Evolutionary conservation across 1,140 invertebrate species (phyloP).

Genomic region (Neuroterus valhalla): DNA sequence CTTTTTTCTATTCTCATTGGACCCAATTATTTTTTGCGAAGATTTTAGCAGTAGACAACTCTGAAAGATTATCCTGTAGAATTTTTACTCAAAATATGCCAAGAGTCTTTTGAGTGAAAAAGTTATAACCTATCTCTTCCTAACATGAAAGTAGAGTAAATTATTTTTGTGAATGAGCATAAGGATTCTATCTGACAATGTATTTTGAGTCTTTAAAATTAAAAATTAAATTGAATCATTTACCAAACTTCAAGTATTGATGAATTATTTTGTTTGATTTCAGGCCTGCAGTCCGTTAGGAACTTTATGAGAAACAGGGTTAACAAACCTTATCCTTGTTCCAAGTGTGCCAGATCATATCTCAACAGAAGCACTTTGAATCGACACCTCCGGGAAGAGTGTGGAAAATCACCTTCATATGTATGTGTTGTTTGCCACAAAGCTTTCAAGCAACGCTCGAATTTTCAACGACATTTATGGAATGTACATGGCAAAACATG

Average conservation of each 20-base stretch:
- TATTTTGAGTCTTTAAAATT: too few relatives aligned
- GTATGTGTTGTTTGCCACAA: constrained; percentile 48
- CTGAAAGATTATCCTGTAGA: too few relatives aligned
- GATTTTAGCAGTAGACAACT: too few relatives aligned
- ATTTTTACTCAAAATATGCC: too few relatives aligned
- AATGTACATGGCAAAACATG: constrained; percentile 59
- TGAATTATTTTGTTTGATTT: constrained; percentile 45
- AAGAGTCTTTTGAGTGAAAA: too few relatives aligned
- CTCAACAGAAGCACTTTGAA: constrained; percentile 66
- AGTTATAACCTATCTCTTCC: too few relatives aligned
- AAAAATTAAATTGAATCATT: constrained; percentile 24
- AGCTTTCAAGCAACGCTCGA: constrained; percentile 54
- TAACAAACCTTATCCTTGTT: constrained; percentile 58
- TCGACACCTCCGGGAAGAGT: constrained; percentile 52
- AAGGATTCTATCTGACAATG: too few relatives aligned
- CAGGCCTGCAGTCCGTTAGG: constrained; percentile 38
- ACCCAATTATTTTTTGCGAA: too few relatives aligned
- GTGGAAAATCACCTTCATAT: constrained; percentile 45
- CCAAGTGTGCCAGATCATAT: constrained; percentile 71
- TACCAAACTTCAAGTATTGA: constrained; percentile 1
- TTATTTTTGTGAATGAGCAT: too few relatives aligned
- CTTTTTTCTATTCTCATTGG: too few relatives aligned
- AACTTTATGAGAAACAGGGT: neutral
- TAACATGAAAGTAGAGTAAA: too few relatives aligned
- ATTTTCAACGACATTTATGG: constrained; percentile 67